phyloP scores from a whole-genome alignment of 2,797 vertebrate genomes.

The Melanogrammus aeglefinus region DNA sequence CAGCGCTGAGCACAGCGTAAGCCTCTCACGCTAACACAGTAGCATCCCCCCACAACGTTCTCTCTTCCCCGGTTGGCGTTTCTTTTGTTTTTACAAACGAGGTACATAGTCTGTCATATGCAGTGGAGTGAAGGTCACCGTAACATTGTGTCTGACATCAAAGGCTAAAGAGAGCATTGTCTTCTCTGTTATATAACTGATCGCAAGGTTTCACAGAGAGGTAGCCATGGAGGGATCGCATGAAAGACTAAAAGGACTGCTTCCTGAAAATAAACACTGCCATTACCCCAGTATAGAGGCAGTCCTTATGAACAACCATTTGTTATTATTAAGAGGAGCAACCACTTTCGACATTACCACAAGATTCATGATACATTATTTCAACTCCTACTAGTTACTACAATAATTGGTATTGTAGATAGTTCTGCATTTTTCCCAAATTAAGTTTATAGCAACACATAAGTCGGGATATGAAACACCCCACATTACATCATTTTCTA shows the following conservation, averaged over 20 bases:
- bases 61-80: background rate
- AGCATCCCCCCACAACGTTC: slow-evolving; percentile 30
- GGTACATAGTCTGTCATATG: background rate
- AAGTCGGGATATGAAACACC: background rate
- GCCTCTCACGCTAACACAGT: slow-evolving; percentile 50
- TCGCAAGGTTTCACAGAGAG: background rate
- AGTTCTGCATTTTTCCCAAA: background rate
- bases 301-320: no score
- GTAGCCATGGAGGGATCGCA: background rate
- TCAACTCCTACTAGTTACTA: background rate
- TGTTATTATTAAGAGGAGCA: no score
- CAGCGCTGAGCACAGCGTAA: slow-evolving; percentile 52
- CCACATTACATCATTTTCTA: slow-evolving; percentile 23
- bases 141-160: background rate
- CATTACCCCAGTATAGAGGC: background rate
- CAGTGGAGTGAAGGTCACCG: background rate
- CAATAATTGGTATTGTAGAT: background rate
- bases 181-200: background rate
- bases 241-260: background rate
- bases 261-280: background rate
- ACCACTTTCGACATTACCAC: background rate
- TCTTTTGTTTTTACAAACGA: background rate
- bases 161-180: background rate
- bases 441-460: background rate
- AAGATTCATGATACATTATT: background rate